Base-by-base conservation (phyloP, 2,113 vertebrate species). In the Caloenas nicobarica region DNA sequence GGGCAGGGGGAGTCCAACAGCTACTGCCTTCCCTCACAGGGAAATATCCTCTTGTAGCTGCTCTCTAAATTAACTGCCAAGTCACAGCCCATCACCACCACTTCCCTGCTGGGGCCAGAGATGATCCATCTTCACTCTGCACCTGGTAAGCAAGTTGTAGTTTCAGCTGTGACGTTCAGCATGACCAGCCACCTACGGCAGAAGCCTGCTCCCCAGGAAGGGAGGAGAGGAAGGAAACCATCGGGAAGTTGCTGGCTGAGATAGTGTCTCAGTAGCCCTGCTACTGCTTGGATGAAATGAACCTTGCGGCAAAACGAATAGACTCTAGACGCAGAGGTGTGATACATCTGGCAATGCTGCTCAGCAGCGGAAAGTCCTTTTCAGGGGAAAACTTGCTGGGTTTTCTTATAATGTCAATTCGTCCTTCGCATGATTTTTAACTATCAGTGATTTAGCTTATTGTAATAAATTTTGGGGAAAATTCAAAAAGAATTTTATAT, bases 111-210 rank as follows among this genome's bases (percentile, higher is more conserved):
- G 71, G 2, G 4, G 38, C 13, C 28, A 2, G n/a, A 33, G 36
- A 26, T 16, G 36, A 92, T 95, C 72, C 76, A 77, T 93, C 91
- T 78, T 94, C 44, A 8, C 46, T 70, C 54, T 16, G 58, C 56
- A 80, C 17, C 72, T 71, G 56, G 42, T 33, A 29, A 28, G 68
- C 23, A 56, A 36, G 17, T 8, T 5, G 56, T 25, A 51, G 46
- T 26, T 81, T 86, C 77, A 78, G 46, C 80, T 24, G 60, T 19
- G 91, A 62, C 0, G 9, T 84, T 93, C 88, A 64, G 72, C 91
- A 81, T 58, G 31, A 21, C 36, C 18, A 7, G 44, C 44, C 88
- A 65, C 4, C 74, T 33, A 6, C 0, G 0, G 70, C 53, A 36
- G 16, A 16, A 80, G 1, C 13, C 42, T 21, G 48, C 26, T 66